phyloP scores from a whole-genome alignment of 2,888 invertebrate genomes.

The Spodoptera picta region DNA sequence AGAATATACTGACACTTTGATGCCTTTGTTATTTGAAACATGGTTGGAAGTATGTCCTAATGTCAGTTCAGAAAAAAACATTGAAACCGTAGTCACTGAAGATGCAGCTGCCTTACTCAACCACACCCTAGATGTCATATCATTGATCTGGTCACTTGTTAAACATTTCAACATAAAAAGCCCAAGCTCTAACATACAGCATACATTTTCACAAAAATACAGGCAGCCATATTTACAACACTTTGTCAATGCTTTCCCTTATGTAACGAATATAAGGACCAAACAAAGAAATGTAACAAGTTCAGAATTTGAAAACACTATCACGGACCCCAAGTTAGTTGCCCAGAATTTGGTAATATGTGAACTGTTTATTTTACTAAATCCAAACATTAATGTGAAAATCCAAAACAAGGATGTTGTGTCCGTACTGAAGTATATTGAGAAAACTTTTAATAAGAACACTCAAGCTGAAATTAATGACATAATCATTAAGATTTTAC shows the following conservation, averaged over 20 bases:
- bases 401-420: conserved; percentile 73
- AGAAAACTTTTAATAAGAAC: conserved; percentile 78
- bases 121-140: conserved; percentile 90
- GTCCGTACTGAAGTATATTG: conserved; percentile 84
- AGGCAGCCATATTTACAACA: conserved; percentile 86
- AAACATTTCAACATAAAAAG: conserved; percentile 72
- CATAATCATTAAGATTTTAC: conserved; percentile 71
- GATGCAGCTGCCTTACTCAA: conserved; percentile 91
- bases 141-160: conserved; percentile 87
- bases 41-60: conserved; percentile 94
- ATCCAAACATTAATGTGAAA: conserved; percentile 77
- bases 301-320: conserved; percentile 67
- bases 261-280: conserved; percentile 80
- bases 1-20: conserved; percentile 90
- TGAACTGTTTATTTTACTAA: conserved; percentile 83
- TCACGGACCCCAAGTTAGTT: conserved; percentile 78
- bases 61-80: conserved; percentile 72
- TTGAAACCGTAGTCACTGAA: conserved; percentile 86
- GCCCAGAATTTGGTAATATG: conserved; percentile 79
- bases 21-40: conserved; percentile 94
- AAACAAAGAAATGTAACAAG: conserved; percentile 65
- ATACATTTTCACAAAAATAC: conserved; percentile 87
- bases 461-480: conserved; percentile 67
- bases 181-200: conserved; percentile 77
- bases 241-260: conserved; percentile 89